A percentile compares a stretch with the other conserved stretches of the same genome.
Evolutionary conservation across 92 coral and sea anemone species (phyloP).

Genomic region (Phenganax subtilis): DNA sequence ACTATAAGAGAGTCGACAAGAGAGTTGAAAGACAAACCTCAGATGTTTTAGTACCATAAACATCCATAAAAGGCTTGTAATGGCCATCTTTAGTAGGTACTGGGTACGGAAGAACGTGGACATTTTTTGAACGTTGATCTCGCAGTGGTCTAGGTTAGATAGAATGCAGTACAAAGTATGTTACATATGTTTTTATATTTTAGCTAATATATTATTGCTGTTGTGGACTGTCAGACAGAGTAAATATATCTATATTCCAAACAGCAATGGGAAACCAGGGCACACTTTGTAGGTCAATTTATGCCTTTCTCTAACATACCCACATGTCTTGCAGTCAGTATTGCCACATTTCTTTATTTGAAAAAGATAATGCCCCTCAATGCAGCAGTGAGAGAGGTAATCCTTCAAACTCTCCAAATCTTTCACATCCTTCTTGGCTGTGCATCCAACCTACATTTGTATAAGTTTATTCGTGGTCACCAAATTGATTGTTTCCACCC

Average conservation of each 20-base stretch:
- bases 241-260: neutral
- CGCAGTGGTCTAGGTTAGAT: constrained; percentile 31
- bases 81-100: constrained; percentile 37
- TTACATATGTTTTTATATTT: neutral
- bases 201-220: neutral
- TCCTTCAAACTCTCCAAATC: neutral
- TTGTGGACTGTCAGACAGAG: neutral
- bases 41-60: constrained; percentile 15
- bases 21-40: neutral
- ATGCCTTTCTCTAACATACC: neutral
- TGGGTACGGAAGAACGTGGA: constrained; percentile 34
- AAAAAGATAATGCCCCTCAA: constrained; percentile 10
- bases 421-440: constrained; percentile 11
- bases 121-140: constrained; percentile 28
- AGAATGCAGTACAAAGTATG: constrained; percentile 8
- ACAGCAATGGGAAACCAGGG: neutral
- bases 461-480: neutral
- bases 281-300: neutral
- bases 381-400: constrained; percentile 1
- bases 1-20: neutral
- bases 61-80: constrained; percentile 21
- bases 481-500: neutral
- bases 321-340: neutral
- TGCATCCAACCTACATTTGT: neutral
- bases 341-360: constrained; percentile 1